Evolutionary conservation across 2,888 invertebrate species (phyloP).

Genomic region (Alentia gelatinosa): DNA sequence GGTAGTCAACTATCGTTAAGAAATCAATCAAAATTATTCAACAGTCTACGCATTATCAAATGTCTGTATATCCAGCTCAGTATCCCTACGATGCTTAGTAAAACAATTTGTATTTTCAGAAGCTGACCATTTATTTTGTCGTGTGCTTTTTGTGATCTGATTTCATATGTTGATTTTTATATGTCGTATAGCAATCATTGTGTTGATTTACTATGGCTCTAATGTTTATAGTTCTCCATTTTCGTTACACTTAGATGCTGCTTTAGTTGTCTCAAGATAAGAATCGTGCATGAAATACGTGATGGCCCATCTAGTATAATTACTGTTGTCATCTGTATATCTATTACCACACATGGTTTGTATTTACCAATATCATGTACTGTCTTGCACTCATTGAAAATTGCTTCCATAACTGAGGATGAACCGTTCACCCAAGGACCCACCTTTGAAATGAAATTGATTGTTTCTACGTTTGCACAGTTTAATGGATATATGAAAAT

Average conservation of each 20-base stretch:
- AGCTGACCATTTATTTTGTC: not conserved
- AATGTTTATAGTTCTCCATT: not conserved
- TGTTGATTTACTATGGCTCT: not conserved
- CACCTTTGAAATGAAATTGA: not conserved
- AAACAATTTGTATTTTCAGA: not conserved
- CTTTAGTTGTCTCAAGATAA: not conserved
- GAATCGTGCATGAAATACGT: not conserved
- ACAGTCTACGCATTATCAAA: too few relatives aligned
- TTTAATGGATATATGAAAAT: not conserved
- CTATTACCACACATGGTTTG: not conserved
- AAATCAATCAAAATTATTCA: not conserved
- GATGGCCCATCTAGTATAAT: not conserved
- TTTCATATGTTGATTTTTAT: not conserved
- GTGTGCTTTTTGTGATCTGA: not conserved
- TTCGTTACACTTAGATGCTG: constrained; percentile 4
- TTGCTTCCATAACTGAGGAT: constrained; percentile 23
- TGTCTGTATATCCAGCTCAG: not conserved
- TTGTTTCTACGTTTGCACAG: not conserved
- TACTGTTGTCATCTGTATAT: not conserved
- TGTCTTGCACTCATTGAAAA: not conserved
- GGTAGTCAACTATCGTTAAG: not conserved
- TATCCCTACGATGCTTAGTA: not conserved
- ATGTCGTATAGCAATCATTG: not conserved
- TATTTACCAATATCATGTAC: not conserved
- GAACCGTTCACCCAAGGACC: not conserved